phyloP scores from a whole-genome alignment of 2,888 invertebrate species.

The Drosophila neotestacea region DNA sequence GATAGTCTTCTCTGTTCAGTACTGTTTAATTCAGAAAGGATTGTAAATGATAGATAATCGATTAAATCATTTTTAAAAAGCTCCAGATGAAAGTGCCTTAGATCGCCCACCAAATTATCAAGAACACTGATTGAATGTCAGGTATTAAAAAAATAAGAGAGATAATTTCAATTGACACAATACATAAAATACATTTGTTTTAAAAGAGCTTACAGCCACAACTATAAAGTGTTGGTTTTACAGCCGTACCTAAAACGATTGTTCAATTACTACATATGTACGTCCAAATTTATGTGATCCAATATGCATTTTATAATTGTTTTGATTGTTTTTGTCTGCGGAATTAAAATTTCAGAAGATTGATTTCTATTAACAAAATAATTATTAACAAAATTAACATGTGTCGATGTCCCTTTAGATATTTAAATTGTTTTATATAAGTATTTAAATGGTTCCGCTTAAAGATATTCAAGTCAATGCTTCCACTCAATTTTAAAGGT shows the following conservation, averaged over 20 bases:
- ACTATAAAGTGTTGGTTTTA: slow-evolving; percentile 6
- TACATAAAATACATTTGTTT: slow-evolving; percentile 38
- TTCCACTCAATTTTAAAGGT: not conserved
- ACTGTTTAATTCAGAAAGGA: slow-evolving; percentile 7
- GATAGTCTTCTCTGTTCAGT: slow-evolving; percentile 17
- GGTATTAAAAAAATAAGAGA: slow-evolving; percentile 18
- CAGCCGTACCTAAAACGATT: slow-evolving; percentile 17
- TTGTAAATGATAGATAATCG: not conserved
- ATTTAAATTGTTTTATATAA: not conserved
- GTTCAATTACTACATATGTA: not conserved
- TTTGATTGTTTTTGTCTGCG: slow-evolving; percentile 43
- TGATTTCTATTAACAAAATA: not conserved
- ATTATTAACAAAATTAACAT: too few species aligned
- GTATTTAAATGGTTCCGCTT: too few species aligned
- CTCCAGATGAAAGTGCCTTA: slow-evolving; percentile 18
- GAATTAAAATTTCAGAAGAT: not conserved
- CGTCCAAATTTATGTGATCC: slow-evolving; percentile 25
- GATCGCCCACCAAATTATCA: slow-evolving; percentile 26
- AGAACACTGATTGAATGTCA: slow-evolving; percentile 20
- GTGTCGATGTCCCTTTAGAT: not conserved
- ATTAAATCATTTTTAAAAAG: slow-evolving; percentile 11
- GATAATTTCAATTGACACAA: slow-evolving; percentile 46
- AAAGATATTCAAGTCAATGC: not conserved
- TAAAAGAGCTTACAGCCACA: slow-evolving; percentile 28
- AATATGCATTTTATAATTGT: slow-evolving; percentile 33